Evolutionary conservation across 2,888 invertebrate species (phyloP), one percentile per base, ranked within the genome.

Genomic region (Troides aeacus): DNA sequence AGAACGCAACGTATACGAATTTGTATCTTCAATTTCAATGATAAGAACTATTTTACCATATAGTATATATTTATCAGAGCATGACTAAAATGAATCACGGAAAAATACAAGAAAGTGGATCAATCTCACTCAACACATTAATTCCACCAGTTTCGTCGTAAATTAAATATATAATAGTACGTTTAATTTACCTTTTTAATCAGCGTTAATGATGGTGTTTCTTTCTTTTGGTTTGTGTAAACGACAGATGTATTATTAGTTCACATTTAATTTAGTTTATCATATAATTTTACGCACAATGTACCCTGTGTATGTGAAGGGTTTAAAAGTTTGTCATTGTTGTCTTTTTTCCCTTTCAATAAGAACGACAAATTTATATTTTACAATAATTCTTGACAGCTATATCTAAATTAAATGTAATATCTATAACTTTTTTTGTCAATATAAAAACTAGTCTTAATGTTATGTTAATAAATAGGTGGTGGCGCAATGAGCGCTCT

Each of bases 401-500:
- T 30, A 30, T 30, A 30, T 30, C 30, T 30, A 30, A 30, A 30
- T 30, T 30, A 24, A 24, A 24, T 24, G 24, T 24, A 12, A 42
- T 46, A 46, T 46, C 42, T 1, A 12, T 46, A 46, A 24, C 24
- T n/a, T 10, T 56, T 56, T 12, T 12, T n/a, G n/a, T 56, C n/a
- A 21, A 56, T n/a, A 56, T 7, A 5, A 56, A 56, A 56, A 56
- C n/a, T 18, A n/a, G n/a, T 21, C 5, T n/a, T 56, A 56, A 56
- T 21, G 5, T 56, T 56, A n/a, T n/a, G 56, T 56, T 56, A n/a
- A 21, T 56, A 56, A 24, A 7, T 72, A 87, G 91, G 90, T 73
- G 91, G 90, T 42, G 90, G 92, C 63, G 82, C 91, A 5, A 91
- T 92, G 92, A 92, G 90, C 74, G 92, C 92, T 66, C 79, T 92